A percentile compares a stretch with the other conserved stretches of the same genome.
Conservation (phyloP, 1,140 invertebrate species). For the Cherax destructor region DNA sequence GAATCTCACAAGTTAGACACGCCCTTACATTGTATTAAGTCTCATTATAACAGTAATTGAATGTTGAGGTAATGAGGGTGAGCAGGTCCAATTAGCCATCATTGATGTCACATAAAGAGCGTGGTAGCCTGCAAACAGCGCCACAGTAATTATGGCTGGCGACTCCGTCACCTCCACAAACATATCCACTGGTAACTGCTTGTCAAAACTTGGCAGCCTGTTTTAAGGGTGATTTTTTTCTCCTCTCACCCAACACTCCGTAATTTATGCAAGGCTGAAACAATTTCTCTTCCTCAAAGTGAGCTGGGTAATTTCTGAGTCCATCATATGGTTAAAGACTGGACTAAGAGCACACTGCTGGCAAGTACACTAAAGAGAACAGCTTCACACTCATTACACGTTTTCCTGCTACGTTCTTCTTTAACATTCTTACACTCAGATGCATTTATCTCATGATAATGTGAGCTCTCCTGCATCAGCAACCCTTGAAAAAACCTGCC, state of each 20-base stretch:
- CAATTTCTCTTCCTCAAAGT: constrained; percentile 29
- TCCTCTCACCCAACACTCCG: too few species aligned
- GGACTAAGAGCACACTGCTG: background rate
- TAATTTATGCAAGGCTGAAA: background rate
- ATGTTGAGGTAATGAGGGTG: constrained; percentile 61
- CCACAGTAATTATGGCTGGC: constrained; percentile 25
- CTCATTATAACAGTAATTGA: constrained; percentile 69
- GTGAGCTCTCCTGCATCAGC: background rate
- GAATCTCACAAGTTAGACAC: constrained; percentile 28
- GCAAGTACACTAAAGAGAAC: background rate
- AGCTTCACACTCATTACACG: background rate
- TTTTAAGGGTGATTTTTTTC: background rate
- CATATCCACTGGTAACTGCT: constrained; percentile 43
- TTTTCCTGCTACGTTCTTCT: background rate
- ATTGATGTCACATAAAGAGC: constrained; percentile 67
- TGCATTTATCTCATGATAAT: background rate
- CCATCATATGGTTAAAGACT: background rate
- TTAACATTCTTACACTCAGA: constrained; percentile 32
- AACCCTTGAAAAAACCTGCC: constrained; percentile 9
- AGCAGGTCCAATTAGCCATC: constrained; percentile 63
- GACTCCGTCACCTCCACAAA: constrained; percentile 23
- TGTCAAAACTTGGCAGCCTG: constrained; percentile 35
- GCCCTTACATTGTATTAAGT: constrained; percentile 49
- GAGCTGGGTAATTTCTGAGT: constrained; percentile 12
- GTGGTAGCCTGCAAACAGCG: constrained; percentile 51